Percentiles rank a stretch among this genome's conserved stretches.
These are phyloP conservation scores for Frankliniella fusca DNA, from an alignment of 2,888 invertebrate species.

Conservation along the genomic window DNA sequence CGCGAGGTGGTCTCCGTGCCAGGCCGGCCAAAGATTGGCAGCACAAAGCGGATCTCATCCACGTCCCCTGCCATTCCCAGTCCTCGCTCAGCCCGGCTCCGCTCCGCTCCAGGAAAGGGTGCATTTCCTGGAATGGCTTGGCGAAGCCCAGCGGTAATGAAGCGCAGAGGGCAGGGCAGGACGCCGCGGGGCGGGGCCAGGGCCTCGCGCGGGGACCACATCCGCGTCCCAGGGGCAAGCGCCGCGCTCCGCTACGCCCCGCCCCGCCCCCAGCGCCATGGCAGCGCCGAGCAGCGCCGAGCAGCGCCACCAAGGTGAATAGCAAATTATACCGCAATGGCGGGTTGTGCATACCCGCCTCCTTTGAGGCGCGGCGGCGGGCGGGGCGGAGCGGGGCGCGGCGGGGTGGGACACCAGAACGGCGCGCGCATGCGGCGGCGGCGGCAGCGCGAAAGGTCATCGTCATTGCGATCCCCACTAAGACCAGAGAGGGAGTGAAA, in stretches of 20 bases:
- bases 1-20: too few species aligned
- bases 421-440: not conserved
- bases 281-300: not conserved
- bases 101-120: not conserved
- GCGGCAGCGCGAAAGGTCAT: not conserved
- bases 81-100: not conserved
- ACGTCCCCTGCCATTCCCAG: not conserved
- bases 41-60: too few species aligned
- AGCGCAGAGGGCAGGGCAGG: not conserved
- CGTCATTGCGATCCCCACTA: constrained; percentile 32
- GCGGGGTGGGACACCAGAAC: not conserved
- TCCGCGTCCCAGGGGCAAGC: not conserved
- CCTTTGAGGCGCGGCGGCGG: not conserved
- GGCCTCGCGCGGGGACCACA: not conserved
- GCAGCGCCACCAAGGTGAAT: constrained; percentile 15
- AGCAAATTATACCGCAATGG: not conserved
- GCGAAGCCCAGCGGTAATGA: not conserved
- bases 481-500: constrained; percentile 34
- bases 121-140: constrained; percentile 9
- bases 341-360: not conserved
- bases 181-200: not conserved
- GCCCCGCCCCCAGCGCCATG: not conserved
- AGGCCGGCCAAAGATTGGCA: too few species aligned
- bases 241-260: constrained; percentile 26
- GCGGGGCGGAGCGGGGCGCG: not conserved